These are phyloP conservation scores for Saguinus midas DNA, from an alignment of 2,113 vertebrate genomes.

Conservation along the genomic window DNA sequence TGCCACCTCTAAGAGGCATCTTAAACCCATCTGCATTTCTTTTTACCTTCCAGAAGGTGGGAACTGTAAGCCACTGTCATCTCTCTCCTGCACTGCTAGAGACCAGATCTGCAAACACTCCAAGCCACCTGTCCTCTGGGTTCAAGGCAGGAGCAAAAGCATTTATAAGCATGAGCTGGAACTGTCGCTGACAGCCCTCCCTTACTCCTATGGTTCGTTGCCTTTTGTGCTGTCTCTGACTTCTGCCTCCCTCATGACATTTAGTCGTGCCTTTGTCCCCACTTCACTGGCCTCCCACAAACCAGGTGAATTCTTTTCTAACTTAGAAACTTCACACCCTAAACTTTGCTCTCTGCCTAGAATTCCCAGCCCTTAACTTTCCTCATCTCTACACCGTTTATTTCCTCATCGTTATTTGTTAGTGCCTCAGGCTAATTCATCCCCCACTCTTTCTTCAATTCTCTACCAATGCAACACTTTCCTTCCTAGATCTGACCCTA, in stretches of 20 bases:
- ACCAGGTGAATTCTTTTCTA: background rate
- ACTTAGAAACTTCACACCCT: background rate
- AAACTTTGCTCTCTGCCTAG: background rate
- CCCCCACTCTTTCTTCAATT: background rate
- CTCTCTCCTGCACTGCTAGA: background rate
- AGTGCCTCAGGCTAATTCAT: rapidly evolving
- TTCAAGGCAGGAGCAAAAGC: rapidly evolving
- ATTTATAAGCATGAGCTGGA: rapidly evolving
- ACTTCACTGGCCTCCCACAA: background rate
- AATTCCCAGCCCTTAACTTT: background rate
- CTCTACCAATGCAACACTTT: rapidly evolving
- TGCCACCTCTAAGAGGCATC: background rate
- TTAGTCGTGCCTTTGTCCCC: background rate
- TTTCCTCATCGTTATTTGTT: background rate
- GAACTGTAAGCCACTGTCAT: rapidly evolving
- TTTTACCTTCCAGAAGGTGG: background rate
- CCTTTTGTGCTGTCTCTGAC: background rate
- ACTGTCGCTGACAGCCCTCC: rapidly evolving
- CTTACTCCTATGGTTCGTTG: rapidly evolving
- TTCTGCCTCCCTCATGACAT: background rate
- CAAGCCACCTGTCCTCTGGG: too few species aligned
- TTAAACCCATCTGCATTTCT: rapidly evolving
- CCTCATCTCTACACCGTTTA: background rate
- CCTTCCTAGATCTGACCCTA: background rate
- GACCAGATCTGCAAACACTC: background rate